Evolutionary conservation across 2,797 vertebrate species (phyloP).

Genomic region (Octomys mimax): DNA sequence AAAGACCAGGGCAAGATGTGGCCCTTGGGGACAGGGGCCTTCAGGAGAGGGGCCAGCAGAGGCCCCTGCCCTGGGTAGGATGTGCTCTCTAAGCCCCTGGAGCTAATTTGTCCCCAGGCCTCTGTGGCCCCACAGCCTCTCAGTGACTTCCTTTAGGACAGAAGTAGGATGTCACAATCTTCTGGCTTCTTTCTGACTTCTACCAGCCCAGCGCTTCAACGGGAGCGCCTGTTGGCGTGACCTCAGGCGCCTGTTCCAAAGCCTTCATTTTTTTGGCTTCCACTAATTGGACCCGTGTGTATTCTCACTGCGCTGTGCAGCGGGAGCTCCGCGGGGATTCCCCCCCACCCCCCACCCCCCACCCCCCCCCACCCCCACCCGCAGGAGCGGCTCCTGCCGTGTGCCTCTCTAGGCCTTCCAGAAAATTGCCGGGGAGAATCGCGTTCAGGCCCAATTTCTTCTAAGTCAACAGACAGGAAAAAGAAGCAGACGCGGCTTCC

Average conservation of each 20-base stretch:
- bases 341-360: too few relatives aligned
- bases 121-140: background rate
- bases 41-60: slow-evolving; percentile 6
- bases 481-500: slow-evolving; percentile 46
- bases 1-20: background rate
- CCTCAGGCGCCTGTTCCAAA: background rate
- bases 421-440: slow-evolving; percentile 9
- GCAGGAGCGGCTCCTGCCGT: background rate
- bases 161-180: background rate
- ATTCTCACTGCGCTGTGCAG: rapidly evolving
- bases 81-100: background rate
- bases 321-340: background rate
- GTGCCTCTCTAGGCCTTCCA: background rate
- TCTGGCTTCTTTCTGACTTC: background rate
- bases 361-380: too few relatives aligned
- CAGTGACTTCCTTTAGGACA: background rate
- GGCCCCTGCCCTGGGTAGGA: rapidly evolving
- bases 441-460: slow-evolving; percentile 62
- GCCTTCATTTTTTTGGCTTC: background rate
- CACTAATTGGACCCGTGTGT: background rate
- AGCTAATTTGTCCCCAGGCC: background rate
- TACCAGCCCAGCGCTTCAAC: rapidly evolving
- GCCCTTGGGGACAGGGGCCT: background rate
- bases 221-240: background rate
- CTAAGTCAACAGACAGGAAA: slow-evolving; percentile 67